Evolutionary conservation across 2,113 vertebrate species (phyloP).

Genomic region (Hypomesus transpacificus): DNA sequence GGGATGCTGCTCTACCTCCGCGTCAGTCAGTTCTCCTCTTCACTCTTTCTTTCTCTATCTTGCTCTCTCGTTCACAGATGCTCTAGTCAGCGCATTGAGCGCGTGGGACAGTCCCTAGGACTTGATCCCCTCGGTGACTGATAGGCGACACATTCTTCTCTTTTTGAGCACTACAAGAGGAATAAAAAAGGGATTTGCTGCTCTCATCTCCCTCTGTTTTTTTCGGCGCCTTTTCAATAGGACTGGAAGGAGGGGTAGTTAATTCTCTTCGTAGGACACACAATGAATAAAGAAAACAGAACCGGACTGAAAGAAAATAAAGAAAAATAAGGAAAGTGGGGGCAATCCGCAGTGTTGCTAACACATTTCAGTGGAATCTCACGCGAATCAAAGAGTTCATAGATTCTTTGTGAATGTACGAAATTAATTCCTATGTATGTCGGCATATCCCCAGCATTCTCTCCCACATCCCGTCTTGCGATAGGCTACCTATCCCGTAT

Average conservation of each 20-base stretch:
- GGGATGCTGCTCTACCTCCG: constrained; percentile 43
- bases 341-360: constrained; percentile 56
- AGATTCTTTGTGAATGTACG: constrained; percentile 46
- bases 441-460: constrained; percentile 31
- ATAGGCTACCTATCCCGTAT: constrained; percentile 40
- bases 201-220: constrained; percentile 81
- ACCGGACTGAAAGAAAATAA: constrained; percentile 58
- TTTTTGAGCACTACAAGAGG: constrained; percentile 83
- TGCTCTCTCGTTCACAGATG: constrained; percentile 73
- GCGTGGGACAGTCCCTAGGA: constrained; percentile 77
- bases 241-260: constrained; percentile 80
- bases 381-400: constrained; percentile 56
- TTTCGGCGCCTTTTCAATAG: constrained; percentile 72
- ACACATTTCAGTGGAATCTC: constrained; percentile 66
- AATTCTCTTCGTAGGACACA: constrained; percentile 78
- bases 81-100: constrained; percentile 72
- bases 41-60: constrained; percentile 60
- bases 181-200: constrained; percentile 85
- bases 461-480: constrained; percentile 41
- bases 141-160: constrained; percentile 87
- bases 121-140: constrained; percentile 80
- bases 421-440: not conserved
- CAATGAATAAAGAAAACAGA: constrained; percentile 76
- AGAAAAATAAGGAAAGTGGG: constrained; percentile 31
- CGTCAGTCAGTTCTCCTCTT: constrained; percentile 50